Conservation (phyloP, 2,797 vertebrate species). For the Sarcoramphus papa region DNA sequence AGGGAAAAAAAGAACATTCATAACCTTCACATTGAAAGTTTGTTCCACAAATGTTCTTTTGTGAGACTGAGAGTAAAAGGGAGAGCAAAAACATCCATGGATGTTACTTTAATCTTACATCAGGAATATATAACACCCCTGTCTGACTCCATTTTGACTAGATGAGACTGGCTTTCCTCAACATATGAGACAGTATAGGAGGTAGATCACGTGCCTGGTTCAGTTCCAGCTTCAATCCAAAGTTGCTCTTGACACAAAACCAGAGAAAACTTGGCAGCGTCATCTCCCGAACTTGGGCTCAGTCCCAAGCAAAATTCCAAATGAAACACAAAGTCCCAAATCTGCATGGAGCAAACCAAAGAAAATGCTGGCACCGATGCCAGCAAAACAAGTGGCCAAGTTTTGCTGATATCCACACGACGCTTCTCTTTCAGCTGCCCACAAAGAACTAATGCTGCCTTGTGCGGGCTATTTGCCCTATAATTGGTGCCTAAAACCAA, state of each 20-base stretch:
- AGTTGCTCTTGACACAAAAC: constrained; percentile 51
- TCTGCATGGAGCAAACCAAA: constrained; percentile 22
- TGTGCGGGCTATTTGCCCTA: background rate
- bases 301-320: constrained; percentile 33
- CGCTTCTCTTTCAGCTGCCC: background rate
- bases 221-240: constrained; percentile 40
- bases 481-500: background rate
- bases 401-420: background rate
- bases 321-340: constrained; percentile 48
- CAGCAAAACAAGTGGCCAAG: background rate
- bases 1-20: background rate
- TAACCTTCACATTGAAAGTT: background rate
- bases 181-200: background rate
- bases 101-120: background rate
- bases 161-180: background rate
- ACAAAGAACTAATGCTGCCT: background rate
- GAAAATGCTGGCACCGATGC: background rate
- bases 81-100: background rate
- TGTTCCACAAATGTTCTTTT: background rate
- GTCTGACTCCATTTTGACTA: constrained; percentile 18
- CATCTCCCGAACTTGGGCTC: constrained; percentile 9
- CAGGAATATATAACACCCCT: background rate
- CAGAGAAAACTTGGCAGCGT: constrained; percentile 57
- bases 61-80: background rate
- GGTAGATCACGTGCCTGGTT: constrained; percentile 21